Base-by-base conservation (phyloP, 2,113 vertebrate genomes). In the Megaceryle torquata region DNA sequence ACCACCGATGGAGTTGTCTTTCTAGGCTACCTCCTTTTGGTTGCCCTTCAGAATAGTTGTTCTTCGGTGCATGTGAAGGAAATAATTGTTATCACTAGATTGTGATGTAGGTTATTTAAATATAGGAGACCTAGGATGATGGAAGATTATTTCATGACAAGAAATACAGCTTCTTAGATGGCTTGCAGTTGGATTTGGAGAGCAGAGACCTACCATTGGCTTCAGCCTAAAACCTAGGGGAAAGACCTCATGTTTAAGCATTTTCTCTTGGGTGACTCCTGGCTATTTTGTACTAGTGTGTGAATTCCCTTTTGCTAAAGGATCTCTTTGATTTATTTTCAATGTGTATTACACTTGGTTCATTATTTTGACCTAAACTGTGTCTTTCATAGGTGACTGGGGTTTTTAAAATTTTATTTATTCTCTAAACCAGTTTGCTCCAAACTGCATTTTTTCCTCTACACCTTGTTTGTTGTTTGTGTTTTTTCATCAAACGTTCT, bases 251-350 rank as follows among this genome's bases (percentile, higher is more conserved):
- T 72, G 14, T 77, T 93, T 43, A 70, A 86, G 5, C 25, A 2
- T 41, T 86, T 84, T 77, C 81, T 86, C n/a, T 51, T 80, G 44
- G 11, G 37, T 83, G 63, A 48, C 81, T 97, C 44, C 67, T 93
- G 76, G 82, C 79, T 91, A 35, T 95, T 89, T 92, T 86, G 19
- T 61, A 15, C n/a, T 33, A 22, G 37, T n/a, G 11, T 80, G 48
- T 60, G 67, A 91, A 67, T 82, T 93, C 28, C 9, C 13, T 84
- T 91, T 90, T 79, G 78, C 56, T 75, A 25, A 87, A 81, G 25
- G 14, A 60, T 91, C 10, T 76, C 37, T 93, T 51, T 54, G 87
- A 80, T 93, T 90, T 84, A 31, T 93, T 80, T 95, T 94, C 69
- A 89, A 94, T 90, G 41, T 4, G 2, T 82, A 21, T 89, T 89